These are phyloP conservation scores for Merodon equestris DNA, from an alignment of 2,888 invertebrate genomes.

Conservation along the genomic window DNA sequence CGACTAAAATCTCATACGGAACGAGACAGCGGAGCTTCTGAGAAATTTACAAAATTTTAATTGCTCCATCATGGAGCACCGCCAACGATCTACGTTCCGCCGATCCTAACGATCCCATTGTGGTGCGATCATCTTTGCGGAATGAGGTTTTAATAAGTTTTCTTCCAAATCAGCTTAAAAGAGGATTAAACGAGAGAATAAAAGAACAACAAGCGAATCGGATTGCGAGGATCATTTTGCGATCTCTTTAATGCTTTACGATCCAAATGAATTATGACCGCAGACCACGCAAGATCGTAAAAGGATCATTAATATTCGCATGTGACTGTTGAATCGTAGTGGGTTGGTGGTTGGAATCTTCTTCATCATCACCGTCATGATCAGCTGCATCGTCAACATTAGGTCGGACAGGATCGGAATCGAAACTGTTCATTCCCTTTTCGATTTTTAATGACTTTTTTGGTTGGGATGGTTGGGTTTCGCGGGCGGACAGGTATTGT, in stretches of 20 bases:
- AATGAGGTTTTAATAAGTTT: conserved; percentile 64
- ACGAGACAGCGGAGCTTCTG: conserved; percentile 43
- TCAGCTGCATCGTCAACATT: neutral
- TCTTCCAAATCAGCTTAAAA: conserved; percentile 25
- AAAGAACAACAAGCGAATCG: conserved; percentile 30
- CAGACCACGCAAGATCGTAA: conserved; percentile 76
- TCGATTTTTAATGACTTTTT: conserved; percentile 58
- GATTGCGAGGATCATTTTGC: conserved; percentile 61
- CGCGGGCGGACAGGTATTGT: conserved; percentile 36
- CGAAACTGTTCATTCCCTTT: neutral
- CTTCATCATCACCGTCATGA: no score
- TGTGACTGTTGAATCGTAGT: conserved; percentile 13
- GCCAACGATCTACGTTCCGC: conserved; percentile 5
- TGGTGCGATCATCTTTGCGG: conserved; percentile 49
- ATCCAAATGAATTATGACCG: conserved; percentile 76
- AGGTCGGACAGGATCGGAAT: conserved; percentile 38
- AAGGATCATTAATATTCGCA: conserved; percentile 76
- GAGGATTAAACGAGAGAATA: conserved; percentile 14
- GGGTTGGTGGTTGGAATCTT: conserved; percentile 7
- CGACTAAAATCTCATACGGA: conserved; percentile 55
- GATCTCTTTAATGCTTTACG: conserved; percentile 72
- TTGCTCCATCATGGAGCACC: conserved; percentile 60
- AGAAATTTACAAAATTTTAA: conserved; percentile 66
- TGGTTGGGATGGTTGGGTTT: conserved; percentile 17
- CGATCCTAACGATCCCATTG: conserved; percentile 42